phyloP scores from a whole-genome alignment of 2,888 invertebrate genomes.

The Holacanthella duospinosa region DNA sequence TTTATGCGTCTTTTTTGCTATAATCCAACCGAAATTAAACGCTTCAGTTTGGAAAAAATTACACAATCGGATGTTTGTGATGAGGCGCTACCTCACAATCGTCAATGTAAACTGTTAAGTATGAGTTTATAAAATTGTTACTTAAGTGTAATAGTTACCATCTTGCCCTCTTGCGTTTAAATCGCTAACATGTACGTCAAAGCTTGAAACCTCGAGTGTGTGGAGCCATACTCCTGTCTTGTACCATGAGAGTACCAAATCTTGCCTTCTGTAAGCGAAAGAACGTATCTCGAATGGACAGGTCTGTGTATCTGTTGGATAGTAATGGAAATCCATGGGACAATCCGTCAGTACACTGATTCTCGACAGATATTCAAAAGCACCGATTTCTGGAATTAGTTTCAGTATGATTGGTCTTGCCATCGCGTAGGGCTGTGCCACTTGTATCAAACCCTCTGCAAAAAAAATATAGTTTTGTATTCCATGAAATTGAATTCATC shows the following conservation, averaged over 20 bases:
- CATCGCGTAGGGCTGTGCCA: conserved; percentile 10
- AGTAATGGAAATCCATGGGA: conserved; percentile 12
- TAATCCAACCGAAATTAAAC: too few species aligned
- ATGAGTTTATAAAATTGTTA: too few species aligned
- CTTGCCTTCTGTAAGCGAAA: conserved; percentile 9
- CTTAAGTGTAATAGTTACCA: not conserved
- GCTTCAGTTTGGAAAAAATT: too few species aligned
- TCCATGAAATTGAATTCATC: too few species aligned
- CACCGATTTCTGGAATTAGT: conserved; percentile 14
- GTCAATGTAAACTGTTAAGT: too few species aligned
- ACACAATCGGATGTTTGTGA: too few species aligned
- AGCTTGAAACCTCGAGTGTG: conserved; percentile 4
- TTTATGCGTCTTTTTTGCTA: too few species aligned
- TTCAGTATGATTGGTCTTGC: conserved; percentile 8
- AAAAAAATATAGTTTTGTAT: not conserved
- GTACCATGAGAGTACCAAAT: conserved; percentile 13
- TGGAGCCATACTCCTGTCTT: conserved; percentile 12
- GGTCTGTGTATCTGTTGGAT: conserved; percentile 14
- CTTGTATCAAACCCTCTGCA: conserved; percentile 7
- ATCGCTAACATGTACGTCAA: conserved; percentile 4
- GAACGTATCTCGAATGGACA: conserved; percentile 11
- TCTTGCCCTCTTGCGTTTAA: not conserved
- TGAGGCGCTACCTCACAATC: too few species aligned
- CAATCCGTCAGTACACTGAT: conserved; percentile 9
- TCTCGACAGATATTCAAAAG: conserved; percentile 12